Conservation (phyloP, 2,797 vertebrate genomes). For the Poeciliopsis gracilis region DNA sequence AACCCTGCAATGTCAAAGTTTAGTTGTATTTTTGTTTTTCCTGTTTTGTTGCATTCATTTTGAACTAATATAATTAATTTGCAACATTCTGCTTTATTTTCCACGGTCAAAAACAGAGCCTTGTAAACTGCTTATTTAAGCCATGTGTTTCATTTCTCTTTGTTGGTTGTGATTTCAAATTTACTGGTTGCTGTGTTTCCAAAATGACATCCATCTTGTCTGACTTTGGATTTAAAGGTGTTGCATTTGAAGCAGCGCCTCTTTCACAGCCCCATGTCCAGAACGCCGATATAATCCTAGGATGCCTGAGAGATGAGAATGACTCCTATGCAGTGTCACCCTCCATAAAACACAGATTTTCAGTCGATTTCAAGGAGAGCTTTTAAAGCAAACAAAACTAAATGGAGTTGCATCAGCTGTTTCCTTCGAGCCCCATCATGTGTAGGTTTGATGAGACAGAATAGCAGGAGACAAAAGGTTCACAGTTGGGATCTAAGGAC, state of each 20-base stretch:
- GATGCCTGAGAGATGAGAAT: conserved; percentile 21
- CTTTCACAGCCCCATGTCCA: conserved; percentile 9
- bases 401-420: conserved; percentile 51
- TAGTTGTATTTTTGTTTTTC: background rate
- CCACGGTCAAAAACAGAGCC: background rate
- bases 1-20: background rate
- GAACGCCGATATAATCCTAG: conserved; percentile 20
- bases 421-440: conserved; percentile 45
- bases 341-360: conserved; percentile 19
- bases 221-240: conserved; percentile 40
- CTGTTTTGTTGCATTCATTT: background rate
- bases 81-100: background rate
- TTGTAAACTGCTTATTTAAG: conserved; percentile 38
- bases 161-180: conserved; percentile 12
- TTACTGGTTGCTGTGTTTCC: conserved; percentile 29
- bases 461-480: conserved; percentile 33
- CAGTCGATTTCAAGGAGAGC: conserved; percentile 28
- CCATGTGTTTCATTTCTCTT: conserved; percentile 48
- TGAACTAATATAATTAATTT: background rate
- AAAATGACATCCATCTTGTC: conserved; percentile 37
- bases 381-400: conserved; percentile 43
- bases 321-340: conserved; percentile 26
- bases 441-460: conserved; percentile 40
- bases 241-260: conserved; percentile 7
- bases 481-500: conserved; percentile 41